Base-by-base conservation (phyloP, 2,888 invertebrate genomes). In the Dryobota labecula region DNA sequence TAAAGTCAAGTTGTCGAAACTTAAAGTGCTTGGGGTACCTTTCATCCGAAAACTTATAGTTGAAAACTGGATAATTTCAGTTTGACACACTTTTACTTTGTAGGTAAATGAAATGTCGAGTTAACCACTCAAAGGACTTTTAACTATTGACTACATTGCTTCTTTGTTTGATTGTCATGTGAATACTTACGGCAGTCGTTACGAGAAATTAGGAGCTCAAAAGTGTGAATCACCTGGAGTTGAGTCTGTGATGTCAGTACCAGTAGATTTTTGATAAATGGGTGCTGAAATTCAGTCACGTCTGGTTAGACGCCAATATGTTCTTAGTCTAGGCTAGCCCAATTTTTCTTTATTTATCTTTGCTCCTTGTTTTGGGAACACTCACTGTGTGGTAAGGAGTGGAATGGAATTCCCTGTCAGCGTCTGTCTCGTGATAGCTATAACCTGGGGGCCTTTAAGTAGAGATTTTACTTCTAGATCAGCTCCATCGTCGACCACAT, bases 1-100 rank as follows among this genome's bases (percentile, higher is more conserved):
- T 41, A 60, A 18, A 51, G 6, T 56, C 36, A 69, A 81, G n/a
- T 64, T 47, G 56, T n/a, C 18, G 30, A 45, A 77, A 69, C 63
- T 64, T 60, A 6, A 63, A 77, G 58, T 58, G 72, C 43, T 54
- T n/a, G 9, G 38, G 63, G 57, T 63, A 36, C 60, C 47, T 45
- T 33, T n/a, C 33, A 38, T 2, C 45, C 9, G 18, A 36, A 36
- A 58, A 38, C 51, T 67, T 41, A 38, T 69, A n/a, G 54, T 27
- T 45, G 27, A 27, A 13, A 78, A 18, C 30, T 30, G 24, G 24
- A 20, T 60, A 4, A 33, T 56, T 38, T 49, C 43, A 57, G 49
- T 24, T 70, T 9, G 33, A 70, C 43, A 20, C 47, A 49, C 18
- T 36, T 47, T 69, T 36, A 41, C 47, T 47, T 41, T n/a, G 70